Evolutionary conservation across 2,113 vertebrate species (phyloP).

Genomic region (Strix uralensis): DNA sequence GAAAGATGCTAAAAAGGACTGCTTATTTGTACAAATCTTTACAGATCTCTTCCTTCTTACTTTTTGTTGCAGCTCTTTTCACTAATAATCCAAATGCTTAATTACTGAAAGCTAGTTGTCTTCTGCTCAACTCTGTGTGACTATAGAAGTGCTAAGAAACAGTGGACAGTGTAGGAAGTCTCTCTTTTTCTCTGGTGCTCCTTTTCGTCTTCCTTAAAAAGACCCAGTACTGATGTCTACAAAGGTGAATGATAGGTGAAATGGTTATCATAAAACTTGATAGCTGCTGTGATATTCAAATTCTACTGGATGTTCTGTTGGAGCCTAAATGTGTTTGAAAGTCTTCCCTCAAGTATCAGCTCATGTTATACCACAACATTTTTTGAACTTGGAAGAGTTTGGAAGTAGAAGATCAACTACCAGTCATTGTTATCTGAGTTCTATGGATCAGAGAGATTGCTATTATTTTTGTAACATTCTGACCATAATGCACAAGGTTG

Average conservation of each 20-base stretch:
- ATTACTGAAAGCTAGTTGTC: not conserved
- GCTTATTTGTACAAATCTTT: not conserved
- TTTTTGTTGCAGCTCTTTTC: not conserved
- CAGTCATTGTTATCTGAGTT: not conserved
- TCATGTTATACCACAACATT: not conserved
- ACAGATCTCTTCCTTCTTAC: not conserved
- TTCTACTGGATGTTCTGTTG: not conserved
- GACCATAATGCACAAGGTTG: not conserved
- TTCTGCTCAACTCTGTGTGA: not conserved
- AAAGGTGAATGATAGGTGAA: not conserved
- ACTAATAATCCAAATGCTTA: not conserved
- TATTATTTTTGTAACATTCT: not conserved
- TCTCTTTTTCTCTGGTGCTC: not conserved
- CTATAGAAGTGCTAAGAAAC: not conserved
- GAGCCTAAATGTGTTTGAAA: not conserved
- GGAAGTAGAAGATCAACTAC: not conserved
- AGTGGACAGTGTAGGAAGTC: not conserved
- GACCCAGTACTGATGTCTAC: not conserved
- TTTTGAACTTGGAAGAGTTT: not conserved
- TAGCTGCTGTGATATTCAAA: not conserved
- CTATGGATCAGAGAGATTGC: not conserved
- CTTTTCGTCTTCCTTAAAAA: not conserved
- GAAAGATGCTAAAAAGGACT: not conserved
- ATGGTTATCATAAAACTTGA: not conserved
- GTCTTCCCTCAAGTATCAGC: not conserved